These are phyloP conservation scores for Podarcis cretensis DNA, from an alignment of 2,113 vertebrate species.

Conservation along the genomic window DNA sequence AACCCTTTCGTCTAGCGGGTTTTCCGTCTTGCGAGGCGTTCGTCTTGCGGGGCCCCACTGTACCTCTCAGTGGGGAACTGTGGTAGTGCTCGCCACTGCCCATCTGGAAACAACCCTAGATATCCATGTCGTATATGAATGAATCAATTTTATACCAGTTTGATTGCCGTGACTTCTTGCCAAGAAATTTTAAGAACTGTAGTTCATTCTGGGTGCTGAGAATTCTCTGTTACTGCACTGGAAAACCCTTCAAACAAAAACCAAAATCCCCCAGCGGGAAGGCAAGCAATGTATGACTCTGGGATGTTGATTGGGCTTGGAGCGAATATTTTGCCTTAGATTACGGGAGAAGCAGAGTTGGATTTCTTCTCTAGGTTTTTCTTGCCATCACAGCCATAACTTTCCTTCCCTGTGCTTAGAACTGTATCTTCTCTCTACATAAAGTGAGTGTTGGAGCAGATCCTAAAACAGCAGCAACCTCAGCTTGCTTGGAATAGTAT, in stretches of 20 bases:
- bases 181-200: background rate
- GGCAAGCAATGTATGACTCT: background rate
- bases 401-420: background rate
- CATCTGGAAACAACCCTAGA: no score
- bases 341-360: background rate
- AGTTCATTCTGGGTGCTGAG: background rate
- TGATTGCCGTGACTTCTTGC: background rate
- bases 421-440: background rate
- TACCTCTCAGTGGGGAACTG: no score
- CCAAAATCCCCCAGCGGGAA: no score
- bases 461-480: constrained; percentile 10
- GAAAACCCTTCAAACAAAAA: background rate
- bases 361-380: background rate
- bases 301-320: background rate
- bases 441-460: background rate
- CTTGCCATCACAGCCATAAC: background rate
- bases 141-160: background rate
- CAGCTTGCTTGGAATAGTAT: background rate
- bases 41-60: no score
- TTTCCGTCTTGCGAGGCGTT: no score
- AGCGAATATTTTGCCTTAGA: background rate
- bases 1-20: no score
- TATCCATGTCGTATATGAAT: background rate
- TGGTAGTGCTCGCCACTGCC: no score
- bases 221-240: background rate